A percentile compares a stretch with the other conserved stretches of the same genome.
Conservation (phyloP, 1,140 invertebrate species). For the Goniozus legneri region DNA sequence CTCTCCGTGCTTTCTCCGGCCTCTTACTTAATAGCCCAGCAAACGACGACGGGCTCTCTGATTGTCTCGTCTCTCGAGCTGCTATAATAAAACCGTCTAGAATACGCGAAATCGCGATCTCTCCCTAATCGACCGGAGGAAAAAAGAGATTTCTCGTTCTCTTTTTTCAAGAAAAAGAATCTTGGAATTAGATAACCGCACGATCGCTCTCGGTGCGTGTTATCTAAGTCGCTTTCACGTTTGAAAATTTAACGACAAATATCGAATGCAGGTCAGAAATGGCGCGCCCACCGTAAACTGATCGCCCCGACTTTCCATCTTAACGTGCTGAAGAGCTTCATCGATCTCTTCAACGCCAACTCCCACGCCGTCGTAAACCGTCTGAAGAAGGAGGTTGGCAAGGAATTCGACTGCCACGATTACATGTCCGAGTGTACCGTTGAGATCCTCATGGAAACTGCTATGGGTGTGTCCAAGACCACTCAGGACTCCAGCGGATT, state of each 20-base stretch:
- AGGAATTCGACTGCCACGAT: slow-evolving; percentile 73
- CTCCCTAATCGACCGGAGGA: too few species aligned
- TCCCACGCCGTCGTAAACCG: slow-evolving; percentile 65
- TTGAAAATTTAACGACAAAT: too few species aligned
- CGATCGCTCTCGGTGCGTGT: too few species aligned
- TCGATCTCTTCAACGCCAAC: slow-evolving; percentile 77
- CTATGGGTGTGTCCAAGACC: slow-evolving; percentile 75
- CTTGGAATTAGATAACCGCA: too few species aligned
- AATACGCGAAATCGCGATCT: too few species aligned
- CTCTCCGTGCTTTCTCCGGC: too few species aligned
- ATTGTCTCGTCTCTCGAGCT: too few species aligned
- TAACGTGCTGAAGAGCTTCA: slow-evolving; percentile 78
- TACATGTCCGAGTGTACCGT: slow-evolving; percentile 83
- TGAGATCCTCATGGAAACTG: slow-evolving; percentile 77
- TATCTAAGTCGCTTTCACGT: too few species aligned
- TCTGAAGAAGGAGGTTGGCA: slow-evolving; percentile 63
- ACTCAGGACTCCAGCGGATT: slow-evolving; percentile 73
- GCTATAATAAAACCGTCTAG: too few species aligned
- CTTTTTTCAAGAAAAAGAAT: slow-evolving; percentile 4
- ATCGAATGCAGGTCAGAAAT: slow-evolving; percentile 64
- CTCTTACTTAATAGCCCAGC: too few species aligned
- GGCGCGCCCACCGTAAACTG: slow-evolving; percentile 75
- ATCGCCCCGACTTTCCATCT: slow-evolving; percentile 82
- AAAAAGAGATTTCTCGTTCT: too few species aligned
- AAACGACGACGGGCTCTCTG: too few species aligned